Evolutionary conservation across 2,888 invertebrate species (phyloP).

Genomic region (Himalopsyche tibetana): DNA sequence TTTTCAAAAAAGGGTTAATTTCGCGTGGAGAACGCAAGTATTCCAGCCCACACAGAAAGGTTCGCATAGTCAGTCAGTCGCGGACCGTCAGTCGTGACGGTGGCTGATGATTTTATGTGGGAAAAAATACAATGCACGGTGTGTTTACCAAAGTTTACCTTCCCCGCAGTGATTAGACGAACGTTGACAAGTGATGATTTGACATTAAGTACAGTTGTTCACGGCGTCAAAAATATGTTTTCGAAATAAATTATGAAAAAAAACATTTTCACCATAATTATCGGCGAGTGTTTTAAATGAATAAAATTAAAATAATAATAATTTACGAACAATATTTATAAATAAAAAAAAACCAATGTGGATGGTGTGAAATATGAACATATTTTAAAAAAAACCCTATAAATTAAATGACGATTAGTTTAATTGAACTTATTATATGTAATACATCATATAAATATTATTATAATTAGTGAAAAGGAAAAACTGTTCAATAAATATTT

Average conservation of each 20-base stretch:
- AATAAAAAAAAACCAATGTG: too few relatives aligned
- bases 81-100: slow-evolving; percentile 49
- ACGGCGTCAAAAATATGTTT: not conserved
- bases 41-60: slow-evolving; percentile 49
- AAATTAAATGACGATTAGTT: too few relatives aligned
- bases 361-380: too few relatives aligned
- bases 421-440: too few relatives aligned
- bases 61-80: slow-evolving; percentile 55
- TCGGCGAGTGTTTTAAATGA: too few relatives aligned
- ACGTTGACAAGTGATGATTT: slow-evolving; percentile 47
- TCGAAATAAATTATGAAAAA: not conserved
- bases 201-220: slow-evolving; percentile 44
- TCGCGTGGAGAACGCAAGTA: slow-evolving; percentile 54
- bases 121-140: not conserved
- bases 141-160: slow-evolving; percentile 37
- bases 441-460: too few relatives aligned
- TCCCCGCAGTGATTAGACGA: slow-evolving; percentile 18
- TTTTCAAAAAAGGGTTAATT: slow-evolving; percentile 48
- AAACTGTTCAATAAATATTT: too few relatives aligned
- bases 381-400: too few relatives aligned
- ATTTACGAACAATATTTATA: too few relatives aligned
- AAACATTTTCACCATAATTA: not conserved
- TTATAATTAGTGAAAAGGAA: too few relatives aligned
- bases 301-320: too few relatives aligned
- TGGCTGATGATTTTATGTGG: slow-evolving; percentile 39